Evolutionary conservation across 2,888 invertebrate species (phyloP), one percentile per base, ranked within the genome.

Genomic region (Cataglyphis albicans): DNA sequence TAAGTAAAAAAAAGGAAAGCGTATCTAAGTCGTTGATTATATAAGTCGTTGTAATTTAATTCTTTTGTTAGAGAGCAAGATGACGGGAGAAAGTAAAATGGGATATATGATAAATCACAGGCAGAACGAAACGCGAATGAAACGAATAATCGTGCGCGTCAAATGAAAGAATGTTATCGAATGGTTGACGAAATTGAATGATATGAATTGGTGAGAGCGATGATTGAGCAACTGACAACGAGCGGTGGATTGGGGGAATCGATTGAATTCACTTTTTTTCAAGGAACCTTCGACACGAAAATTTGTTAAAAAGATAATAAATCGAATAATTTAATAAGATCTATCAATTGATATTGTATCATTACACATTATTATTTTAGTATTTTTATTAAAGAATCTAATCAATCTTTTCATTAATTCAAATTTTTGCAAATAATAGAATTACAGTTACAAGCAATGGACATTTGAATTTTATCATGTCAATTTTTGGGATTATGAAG

Each of bases 11-110:
- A 82, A 88, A 86, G 38, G n/a, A 76, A 88, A 84, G 76, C 82
- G 89, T 92, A 91, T 91, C 91, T 91, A 92, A 92, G 92, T 92
- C 92, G 92, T 92, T 91, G 91, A 91, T 92, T 92, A 76, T 76
- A 75, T 75, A 75, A 92, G 92, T 91, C 91, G 87, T 89, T 91
- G 89, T 89, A 90, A 91, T 91, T 92, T 90, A 91, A 88, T 88
- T 92, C 86, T 91, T 89, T 90, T 87, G 86, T 90, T 90, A 91
- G 86, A 75, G 67, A 83, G 75, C 68, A 84, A 84, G 76, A 48
- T 81, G 64, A 59, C 44, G 70, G 73, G 38, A 59, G 72, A 72
- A 44, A 80, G 44, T 59, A 32, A 76, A 80, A 70, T 44, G 70
- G 59, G 41, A 55, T 70, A 38, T 59, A 74, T 68, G 59, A 67